Evolutionary conservation across 2,888 invertebrate genomes (phyloP), one percentile per base, ranked within the genome.

Genomic region (Hydraecia micacea): DNA sequence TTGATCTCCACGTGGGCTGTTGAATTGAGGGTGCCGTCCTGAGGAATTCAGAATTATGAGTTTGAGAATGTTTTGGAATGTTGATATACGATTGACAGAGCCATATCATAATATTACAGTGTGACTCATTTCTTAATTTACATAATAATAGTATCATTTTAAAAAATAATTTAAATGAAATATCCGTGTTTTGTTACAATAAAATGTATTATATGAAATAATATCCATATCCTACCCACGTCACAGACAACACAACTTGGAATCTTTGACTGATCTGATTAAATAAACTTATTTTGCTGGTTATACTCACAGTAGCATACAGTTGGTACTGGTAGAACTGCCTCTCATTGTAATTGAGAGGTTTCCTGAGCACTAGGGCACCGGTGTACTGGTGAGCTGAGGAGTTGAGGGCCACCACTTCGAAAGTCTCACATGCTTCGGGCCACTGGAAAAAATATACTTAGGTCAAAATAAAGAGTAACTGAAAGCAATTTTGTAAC

Each of bases 21-120:
- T 0, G 98, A 98, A 89, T 98, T 98, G 87, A 98, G 97, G 21
- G 97, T 97, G 0, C 99, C 99, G 92, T 99, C 99, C 98, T 98
- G 90, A 1, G 0, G 1, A 86, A 78, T 0, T 28, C 21, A 63
- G 28, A 46, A 42, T 42, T 42, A 28, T 2, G 1, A 2, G 11
- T 28, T 6, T 25, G 18, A 9, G 8, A n/a, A 52, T 25, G 7
- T 36, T 21, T n/a, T n/a, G 15, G 0, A 65, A 18, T 18, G 7
- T 49, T 13, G 15, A 25, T 5, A 0, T 28, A 15, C 28, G 60
- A 28, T 28, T 60, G 15, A 60, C 6, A 28, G 60, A 6, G n/a
- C 0, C 55, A 55, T 25, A 55, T 55, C 25, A 42, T 55, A 4
- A 42, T 58, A 58, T n/a, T n/a, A 28, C 13, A 6, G n/a, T 1